These are phyloP conservation scores for Podotricha telesiphe DNA, from an alignment of 2,888 invertebrate species.

Conservation along the genomic window DNA sequence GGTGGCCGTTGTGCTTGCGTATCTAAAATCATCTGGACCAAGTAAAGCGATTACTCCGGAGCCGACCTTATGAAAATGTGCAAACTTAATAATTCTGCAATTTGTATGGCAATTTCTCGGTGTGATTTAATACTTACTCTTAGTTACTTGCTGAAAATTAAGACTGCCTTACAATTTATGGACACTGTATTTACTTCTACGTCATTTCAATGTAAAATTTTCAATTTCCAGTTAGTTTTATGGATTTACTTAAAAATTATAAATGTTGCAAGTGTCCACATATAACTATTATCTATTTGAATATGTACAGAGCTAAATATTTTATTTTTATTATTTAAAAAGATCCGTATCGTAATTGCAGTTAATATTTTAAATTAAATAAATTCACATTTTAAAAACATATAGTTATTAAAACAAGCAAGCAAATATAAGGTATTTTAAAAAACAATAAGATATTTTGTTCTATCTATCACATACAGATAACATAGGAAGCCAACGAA, in stretches of 20 bases:
- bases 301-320: no score
- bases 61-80: slow-evolving; percentile 74
- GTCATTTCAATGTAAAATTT: not conserved
- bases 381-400: not conserved
- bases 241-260: not conserved
- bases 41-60: slow-evolving; percentile 77
- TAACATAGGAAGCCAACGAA: slow-evolving; percentile 42
- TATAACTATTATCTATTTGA: no score
- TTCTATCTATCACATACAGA: slow-evolving; percentile 17
- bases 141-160: slow-evolving; percentile 39
- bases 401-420: not conserved
- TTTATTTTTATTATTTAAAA: no score
- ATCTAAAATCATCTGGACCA: slow-evolving; percentile 81
- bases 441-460: not conserved
- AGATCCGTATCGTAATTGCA: not conserved
- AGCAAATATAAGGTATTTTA: not conserved
- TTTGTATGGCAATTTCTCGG: slow-evolving; percentile 49
- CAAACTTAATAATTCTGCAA: slow-evolving; percentile 72
- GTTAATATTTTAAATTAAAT: not conserved
- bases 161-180: slow-evolving; percentile 36
- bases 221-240: not conserved
- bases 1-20: slow-evolving; percentile 68
- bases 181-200: slow-evolving; percentile 7
- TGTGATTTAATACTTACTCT: slow-evolving; percentile 40
- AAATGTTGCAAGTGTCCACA: no score